These are phyloP conservation scores for Gambusia holbrooki DNA, from an alignment of 2,113 vertebrate genomes.

Conservation along the genomic window DNA sequence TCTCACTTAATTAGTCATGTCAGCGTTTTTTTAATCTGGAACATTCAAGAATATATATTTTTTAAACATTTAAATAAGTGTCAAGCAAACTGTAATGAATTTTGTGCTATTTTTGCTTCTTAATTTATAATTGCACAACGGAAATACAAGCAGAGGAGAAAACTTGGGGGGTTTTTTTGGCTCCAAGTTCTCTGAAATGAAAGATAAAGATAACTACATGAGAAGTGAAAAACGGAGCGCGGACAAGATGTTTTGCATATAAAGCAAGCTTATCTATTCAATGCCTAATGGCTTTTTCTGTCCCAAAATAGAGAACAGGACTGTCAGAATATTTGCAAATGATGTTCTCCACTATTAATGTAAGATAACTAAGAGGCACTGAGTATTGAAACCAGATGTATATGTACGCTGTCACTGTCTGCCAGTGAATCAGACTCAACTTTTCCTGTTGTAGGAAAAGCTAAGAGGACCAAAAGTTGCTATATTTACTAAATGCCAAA, in stretches of 20 bases:
- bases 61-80: background rate
- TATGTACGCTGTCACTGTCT: too few species aligned
- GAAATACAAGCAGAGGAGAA: background rate
- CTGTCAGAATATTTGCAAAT: background rate
- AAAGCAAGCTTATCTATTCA: background rate
- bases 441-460: too few species aligned
- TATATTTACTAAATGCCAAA: too few species aligned
- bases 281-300: background rate
- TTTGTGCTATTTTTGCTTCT: background rate
- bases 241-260: conserved; percentile 21
- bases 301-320: background rate
- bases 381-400: too few species aligned
- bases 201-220: too few species aligned
- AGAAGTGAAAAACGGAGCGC: background rate
- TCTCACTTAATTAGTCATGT: too few species aligned
- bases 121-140: background rate
- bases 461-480: too few species aligned
- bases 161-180: background rate
- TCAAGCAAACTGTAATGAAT: background rate
- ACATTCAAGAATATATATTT: background rate
- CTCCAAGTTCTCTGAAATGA: background rate
- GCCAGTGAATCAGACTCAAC: too few species aligned
- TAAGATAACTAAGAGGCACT: background rate
- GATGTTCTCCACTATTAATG: background rate
- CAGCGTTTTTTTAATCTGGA: background rate